These are phyloP conservation scores for Nineta flava DNA, from an alignment of 2,888 invertebrate genomes.

Conservation along the genomic window DNA sequence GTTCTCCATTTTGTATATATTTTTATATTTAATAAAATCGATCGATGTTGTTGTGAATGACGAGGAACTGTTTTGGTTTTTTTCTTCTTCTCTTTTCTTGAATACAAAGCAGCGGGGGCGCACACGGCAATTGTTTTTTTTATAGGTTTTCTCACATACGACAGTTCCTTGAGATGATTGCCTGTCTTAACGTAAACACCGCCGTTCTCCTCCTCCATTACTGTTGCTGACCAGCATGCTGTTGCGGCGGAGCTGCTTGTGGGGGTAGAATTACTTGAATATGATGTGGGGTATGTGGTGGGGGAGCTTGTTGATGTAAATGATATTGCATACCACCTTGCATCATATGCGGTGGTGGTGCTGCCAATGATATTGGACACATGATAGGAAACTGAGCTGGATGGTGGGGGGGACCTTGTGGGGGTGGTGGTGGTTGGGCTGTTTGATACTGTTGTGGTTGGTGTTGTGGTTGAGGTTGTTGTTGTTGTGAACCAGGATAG, in stretches of 20 bases:
- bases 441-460: constrained; percentile 36
- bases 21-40: too few species aligned
- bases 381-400: constrained; percentile 36
- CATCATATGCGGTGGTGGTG: constrained; percentile 32
- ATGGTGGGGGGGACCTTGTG: constrained; percentile 29
- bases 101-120: not conserved
- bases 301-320: constrained; percentile 30
- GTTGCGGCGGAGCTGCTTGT: constrained; percentile 29
- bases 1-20: too few species aligned
- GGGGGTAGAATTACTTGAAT: constrained; percentile 30
- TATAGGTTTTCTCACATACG: too few species aligned
- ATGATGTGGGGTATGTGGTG: constrained; percentile 27
- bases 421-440: constrained; percentile 38
- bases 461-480: constrained; percentile 25
- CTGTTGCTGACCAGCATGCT: constrained; percentile 22
- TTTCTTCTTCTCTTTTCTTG: not conserved
- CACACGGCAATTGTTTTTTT: not conserved
- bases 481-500: constrained; percentile 19
- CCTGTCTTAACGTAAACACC: not conserved
- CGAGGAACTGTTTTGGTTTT: not conserved
- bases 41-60: too few species aligned
- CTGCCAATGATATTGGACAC: constrained; percentile 32
- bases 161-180: too few species aligned
- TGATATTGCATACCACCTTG: constrained; percentile 30
- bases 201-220: constrained; percentile 14